Conservation (phyloP, 2,888 invertebrate species). For the Cerastoderma edule region DNA sequence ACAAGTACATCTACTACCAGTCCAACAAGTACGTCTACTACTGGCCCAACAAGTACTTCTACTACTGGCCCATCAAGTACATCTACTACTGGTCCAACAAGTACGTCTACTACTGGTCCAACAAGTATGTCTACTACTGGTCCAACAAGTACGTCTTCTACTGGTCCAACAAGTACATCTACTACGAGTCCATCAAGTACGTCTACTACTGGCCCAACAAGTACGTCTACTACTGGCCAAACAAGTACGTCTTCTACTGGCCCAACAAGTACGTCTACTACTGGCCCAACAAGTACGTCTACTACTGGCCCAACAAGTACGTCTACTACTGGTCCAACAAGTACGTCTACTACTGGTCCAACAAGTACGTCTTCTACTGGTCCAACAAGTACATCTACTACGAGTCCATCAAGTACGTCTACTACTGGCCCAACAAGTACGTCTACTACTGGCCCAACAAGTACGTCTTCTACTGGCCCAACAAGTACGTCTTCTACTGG, state of each 20-base stretch:
- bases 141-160: not conserved
- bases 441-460: slow-evolving; percentile 7
- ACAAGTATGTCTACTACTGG: not conserved
- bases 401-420: not conserved
- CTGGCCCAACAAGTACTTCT: not conserved
- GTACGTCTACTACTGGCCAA: not conserved
- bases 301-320: too few relatives aligned
- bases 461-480: not conserved
- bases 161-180: not conserved
- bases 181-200: not conserved
- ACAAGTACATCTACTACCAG: slow-evolving; percentile 8
- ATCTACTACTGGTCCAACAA: slow-evolving; percentile 16
- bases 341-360: too few relatives aligned
- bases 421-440: not conserved
- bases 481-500: not conserved
- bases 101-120: not conserved
- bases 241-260: slow-evolving; percentile 4
- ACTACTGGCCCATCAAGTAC: slow-evolving; percentile 19
- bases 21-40: slow-evolving; percentile 14
- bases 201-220: slow-evolving; percentile 5
- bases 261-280: slow-evolving; percentile 20
- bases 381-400: too few relatives aligned
- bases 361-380: too few relatives aligned
- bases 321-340: too few relatives aligned
- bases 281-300: not conserved